Evolutionary conservation across 2,888 invertebrate species (phyloP).

Genomic region (Drepanosiphum platanoidis): DNA sequence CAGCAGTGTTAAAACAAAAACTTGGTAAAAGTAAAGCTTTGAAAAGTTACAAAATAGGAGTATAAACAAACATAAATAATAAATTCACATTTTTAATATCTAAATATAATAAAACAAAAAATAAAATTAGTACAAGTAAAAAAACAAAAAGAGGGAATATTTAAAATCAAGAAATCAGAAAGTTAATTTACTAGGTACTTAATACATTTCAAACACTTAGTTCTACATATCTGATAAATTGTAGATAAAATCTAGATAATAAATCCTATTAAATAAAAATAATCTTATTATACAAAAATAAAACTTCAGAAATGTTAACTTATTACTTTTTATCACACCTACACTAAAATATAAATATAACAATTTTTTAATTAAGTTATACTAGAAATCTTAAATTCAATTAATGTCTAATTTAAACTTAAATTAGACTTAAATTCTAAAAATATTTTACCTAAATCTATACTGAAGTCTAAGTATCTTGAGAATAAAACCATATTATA

Average conservation of each 20-base stretch:
- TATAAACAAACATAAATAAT: conserved; percentile 63
- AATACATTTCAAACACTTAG: conserved; percentile 36
- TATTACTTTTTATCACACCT: not conserved
- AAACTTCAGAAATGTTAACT: conserved; percentile 3
- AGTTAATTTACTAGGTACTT: not conserved
- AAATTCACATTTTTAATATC: conserved; percentile 37
- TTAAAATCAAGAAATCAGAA: conserved; percentile 27
- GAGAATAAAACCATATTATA: conserved; percentile 19
- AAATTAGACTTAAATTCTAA: conserved; percentile 39
- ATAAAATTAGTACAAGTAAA: not conserved
- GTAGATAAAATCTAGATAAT: conserved; percentile 20
- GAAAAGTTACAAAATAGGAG: conserved; percentile 57
- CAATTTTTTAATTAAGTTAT: not conserved
- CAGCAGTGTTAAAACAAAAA: conserved; percentile 63
- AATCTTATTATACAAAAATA: conserved; percentile 23
- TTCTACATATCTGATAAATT: conserved; percentile 11
- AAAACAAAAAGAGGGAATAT: not conserved
- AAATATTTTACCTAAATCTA: conserved; percentile 41
- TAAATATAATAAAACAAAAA: conserved; percentile 17
- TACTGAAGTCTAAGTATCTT: not conserved
- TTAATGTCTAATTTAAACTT: conserved; percentile 28
- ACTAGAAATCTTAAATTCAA: conserved; percentile 18
- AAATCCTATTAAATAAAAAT: conserved; percentile 21
- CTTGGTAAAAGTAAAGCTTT: not conserved
- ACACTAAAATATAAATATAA: conserved; percentile 1